These are phyloP conservation scores for Eriocheir sinensis DNA, from an alignment of 1,140 invertebrate genomes.

Conservation along the genomic window DNA sequence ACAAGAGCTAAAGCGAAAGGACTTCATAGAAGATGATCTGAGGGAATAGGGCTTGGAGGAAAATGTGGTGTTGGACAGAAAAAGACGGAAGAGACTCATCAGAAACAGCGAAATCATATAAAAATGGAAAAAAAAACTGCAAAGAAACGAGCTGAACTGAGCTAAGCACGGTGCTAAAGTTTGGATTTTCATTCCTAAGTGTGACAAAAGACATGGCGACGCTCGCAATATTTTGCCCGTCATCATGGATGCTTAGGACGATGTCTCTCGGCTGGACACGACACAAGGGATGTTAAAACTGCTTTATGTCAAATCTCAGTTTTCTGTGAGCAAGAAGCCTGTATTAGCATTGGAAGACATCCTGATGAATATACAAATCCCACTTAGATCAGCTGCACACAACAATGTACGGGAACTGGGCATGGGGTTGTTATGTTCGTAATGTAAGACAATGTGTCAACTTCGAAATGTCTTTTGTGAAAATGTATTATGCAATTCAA, in stretches of 20 bases:
- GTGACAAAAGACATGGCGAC: conserved; percentile 1
- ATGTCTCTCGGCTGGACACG: not conserved
- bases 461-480: not conserved
- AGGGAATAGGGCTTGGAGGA: too few species aligned
- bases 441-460: conserved; percentile 21
- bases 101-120: too few species aligned
- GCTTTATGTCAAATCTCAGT: not conserved
- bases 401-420: conserved; percentile 10
- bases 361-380: not conserved
- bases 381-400: conserved; percentile 6
- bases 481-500: conserved; percentile 31
- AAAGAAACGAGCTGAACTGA: too few species aligned
- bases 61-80: too few species aligned
- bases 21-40: too few species aligned
- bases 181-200: conserved; percentile 25
- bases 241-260: not conserved
- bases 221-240: not conserved
- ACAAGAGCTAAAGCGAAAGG: too few species aligned
- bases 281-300: not conserved
- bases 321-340: conserved; percentile 19
- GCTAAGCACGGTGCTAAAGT: conserved; percentile 6
- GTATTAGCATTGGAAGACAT: not conserved
- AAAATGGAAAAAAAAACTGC: too few species aligned
- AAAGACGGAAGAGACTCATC: too few species aligned
- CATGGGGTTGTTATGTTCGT: not conserved